Base-by-base conservation (phyloP, 2,888 invertebrate genomes). In the Lasioglossum lativentre region DNA sequence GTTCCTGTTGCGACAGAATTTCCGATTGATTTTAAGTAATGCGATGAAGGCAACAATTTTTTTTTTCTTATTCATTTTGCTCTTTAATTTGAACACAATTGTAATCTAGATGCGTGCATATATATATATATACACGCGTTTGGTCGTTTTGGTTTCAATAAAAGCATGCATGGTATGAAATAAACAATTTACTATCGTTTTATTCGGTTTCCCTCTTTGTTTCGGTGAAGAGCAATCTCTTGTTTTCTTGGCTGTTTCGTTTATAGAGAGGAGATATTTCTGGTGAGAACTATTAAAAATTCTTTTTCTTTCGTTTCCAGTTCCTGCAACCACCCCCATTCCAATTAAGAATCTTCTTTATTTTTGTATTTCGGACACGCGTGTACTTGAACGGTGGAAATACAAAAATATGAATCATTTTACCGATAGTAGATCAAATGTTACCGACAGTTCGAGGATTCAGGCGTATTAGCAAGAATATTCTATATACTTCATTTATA, bases 91-190 rank as follows among this genome's bases (percentile, higher is more conserved):
- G n/a, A n/a, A n/a, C n/a, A 40, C 1, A n/a, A 40, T 70, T 70
- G 70, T 70, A 70, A 70, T n/a, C 40, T 63, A 34, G 30, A 34
- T 8, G 63, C 30, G 63, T 19, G 63, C 63, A 63, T 63, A 8
- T 34, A 19, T 30, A 30, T 70, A n/a, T 40, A 14, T n/a, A 10
- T 70, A n/a, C 70, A 14, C 40, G 19, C n/a, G 70, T 70, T 70
- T 70, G n/a, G 40, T 70, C 1, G 23, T 40, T 40, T 68, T 40
- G 19, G 38, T 40, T 70, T 23, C 12, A 70, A 70, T 70, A 70
- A 70, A 70, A 12, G 70, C 40, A 70, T 38, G n/a, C 40, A 70
- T 40, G 70, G 40, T 40, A 70, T 40, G 70, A 70, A 70, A 38
- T 40, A n/a, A n/a, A n/a, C n/a, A 70, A 1, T 70, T 70, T 70